phyloP scores from a whole-genome alignment of 2,888 invertebrate species.

The Halocaridina rubra region DNA sequence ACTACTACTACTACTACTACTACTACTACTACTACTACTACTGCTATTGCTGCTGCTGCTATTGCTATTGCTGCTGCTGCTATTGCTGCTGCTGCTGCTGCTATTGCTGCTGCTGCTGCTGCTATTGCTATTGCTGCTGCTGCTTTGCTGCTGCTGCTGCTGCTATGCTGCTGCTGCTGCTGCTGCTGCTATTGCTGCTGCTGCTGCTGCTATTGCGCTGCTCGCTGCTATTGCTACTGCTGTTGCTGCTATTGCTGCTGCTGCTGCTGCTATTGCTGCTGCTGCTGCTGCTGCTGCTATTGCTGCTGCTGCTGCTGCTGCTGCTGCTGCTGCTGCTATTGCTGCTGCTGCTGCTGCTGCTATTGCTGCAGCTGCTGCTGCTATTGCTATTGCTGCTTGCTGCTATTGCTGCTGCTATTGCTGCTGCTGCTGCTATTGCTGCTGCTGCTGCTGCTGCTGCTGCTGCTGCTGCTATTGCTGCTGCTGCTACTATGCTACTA shows the following conservation, averaged over 20 bases:
- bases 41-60: neutral
- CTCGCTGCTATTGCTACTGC: neutral
- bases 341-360: neutral
- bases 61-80: neutral
- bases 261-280: neutral
- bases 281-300: neutral
- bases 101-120: neutral
- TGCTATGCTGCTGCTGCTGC: too few species aligned
- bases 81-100: neutral
- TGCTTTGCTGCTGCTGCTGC: too few species aligned
- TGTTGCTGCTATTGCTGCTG: neutral
- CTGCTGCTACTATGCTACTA: neutral
- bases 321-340: neutral
- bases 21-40: neutral
- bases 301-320: too few species aligned
- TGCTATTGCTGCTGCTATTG: neutral
- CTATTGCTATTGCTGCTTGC: neutral
- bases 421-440: neutral
- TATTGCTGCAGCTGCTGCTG: too few species aligned
- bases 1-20: neutral
- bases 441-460: constrained; percentile 65
- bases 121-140: too few species aligned
- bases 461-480: constrained; percentile 38
- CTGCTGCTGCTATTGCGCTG: neutral
- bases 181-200: neutral